Evolutionary conservation across 2,888 invertebrate species (phyloP), one percentile per base, ranked within the genome.

Genomic region (Nasonovia ribisnigri): DNA sequence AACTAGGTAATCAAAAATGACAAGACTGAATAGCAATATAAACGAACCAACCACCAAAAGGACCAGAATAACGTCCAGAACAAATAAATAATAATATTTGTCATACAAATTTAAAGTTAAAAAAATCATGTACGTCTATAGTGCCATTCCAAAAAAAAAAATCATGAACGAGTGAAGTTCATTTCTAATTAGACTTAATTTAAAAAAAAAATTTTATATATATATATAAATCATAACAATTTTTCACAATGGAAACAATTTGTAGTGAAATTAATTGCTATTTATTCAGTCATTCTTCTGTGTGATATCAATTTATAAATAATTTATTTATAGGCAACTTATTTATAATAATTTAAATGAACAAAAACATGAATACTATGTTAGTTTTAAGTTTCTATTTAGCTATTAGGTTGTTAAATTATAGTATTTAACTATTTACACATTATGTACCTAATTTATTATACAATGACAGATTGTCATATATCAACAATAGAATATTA

Each of bases 11-110:
- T 93, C 90, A 90, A 93, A 77, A 93, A 90, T 93, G 93, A 93
- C 93, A 93, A 93, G 93, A 93, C 93, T 93, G 93, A 93, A 93
- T 93, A 93, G 93, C 93, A 93, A 93, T 90, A 60, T 86, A 93
- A 90, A 93, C 90, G 51, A 93, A 86, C 57, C 93, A 90, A 54
- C 67, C 90, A 67, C 90, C 86, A 90, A 93, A 86, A 57, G 93
- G 93, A 60, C 89, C 46, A 84, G 29, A 89, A 93, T 90, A 93
- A 90, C 93, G 89, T 90, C 93, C 90, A 51, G 43, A 60, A 51
- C 60, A 86, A 90, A 90, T 43, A 57, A 84, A 90, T 42, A 93
- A 93, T n/a, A 84, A 93, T 42, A 90, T 90, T 93, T 90, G 93
- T 90, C 93, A 90, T 48, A 57, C 36, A 89, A 84, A 93, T 67